Evolutionary conservation across 1,140 invertebrate species (phyloP).

Genomic region (Macrostomum lignano): DNA sequence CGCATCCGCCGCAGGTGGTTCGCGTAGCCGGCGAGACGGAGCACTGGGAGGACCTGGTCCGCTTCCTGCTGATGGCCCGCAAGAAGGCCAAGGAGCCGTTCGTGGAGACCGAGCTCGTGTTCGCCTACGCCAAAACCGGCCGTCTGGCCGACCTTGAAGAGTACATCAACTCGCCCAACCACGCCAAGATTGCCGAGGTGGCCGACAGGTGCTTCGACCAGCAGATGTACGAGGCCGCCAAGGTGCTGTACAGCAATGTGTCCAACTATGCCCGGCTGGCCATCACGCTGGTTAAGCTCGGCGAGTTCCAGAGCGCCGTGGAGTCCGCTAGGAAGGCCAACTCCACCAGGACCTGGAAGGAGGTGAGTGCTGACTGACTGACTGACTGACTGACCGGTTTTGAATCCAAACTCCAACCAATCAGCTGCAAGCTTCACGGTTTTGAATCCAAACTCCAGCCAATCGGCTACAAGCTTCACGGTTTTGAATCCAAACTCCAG

Average conservation of each 20-base stretch:
- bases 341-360: slow-evolving; percentile 93
- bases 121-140: slow-evolving; percentile 88
- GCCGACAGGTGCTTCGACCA: slow-evolving; percentile 91
- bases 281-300: slow-evolving; percentile 80
- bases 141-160: slow-evolving; percentile 85
- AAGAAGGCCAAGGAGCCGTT: slow-evolving; percentile 94
- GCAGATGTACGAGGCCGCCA: slow-evolving; percentile 89
- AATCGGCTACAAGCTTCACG: too few species aligned
- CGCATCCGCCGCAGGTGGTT: too few species aligned
- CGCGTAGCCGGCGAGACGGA: too few species aligned
- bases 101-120: slow-evolving; percentile 90
- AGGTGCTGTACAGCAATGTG: slow-evolving; percentile 89
- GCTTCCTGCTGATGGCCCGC: slow-evolving; percentile 87
- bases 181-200: slow-evolving; percentile 95
- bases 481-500: too few species aligned
- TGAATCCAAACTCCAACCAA: too few species aligned
- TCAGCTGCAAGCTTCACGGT: too few species aligned
- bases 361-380: too few species aligned
- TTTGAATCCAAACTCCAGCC: too few species aligned
- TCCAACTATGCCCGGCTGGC: slow-evolving; percentile 89
- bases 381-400: too few species aligned
- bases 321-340: slow-evolving; percentile 94
- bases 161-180: slow-evolving; percentile 89
- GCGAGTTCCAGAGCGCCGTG: slow-evolving; percentile 93
- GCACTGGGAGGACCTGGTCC: too few species aligned